Evolutionary conservation across 1,140 invertebrate species (phyloP), one percentile per base, ranked within the genome.

Genomic region (Glossosoma conforme): DNA sequence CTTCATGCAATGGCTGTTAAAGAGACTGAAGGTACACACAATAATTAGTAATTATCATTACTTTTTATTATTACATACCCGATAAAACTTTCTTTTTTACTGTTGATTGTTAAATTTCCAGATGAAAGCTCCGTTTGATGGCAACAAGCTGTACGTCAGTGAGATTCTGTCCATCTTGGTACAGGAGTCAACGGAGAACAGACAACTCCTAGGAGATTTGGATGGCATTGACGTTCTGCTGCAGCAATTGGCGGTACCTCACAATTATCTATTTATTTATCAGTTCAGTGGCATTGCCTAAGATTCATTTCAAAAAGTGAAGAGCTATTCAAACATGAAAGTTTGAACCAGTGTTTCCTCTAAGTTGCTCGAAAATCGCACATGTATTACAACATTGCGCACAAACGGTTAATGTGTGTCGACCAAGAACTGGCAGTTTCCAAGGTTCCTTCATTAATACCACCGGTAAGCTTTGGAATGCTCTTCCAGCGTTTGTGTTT

Each of bases 141-240:
- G 80, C 0, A 99, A 98, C 64, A 98, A 98, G 75, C 73, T 98
- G 19, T 99, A 98, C 73, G 85, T 86, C 10, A 95, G 89, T 70
- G 97, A 99, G 81, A 88, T 99, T 40, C 70, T 99, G 11, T 93
- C 95, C 18, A 98, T 98, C 68, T 70, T 99, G 8, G 71, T 99
- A 18, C 97, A 99, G 77, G 86, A 88, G 49, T 87, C 86, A 58
- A 82, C 85, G 57, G 88, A 89, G 60, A 93, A 92, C 63, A 79
- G 89, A 55, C 77, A 87, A 53, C 67, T 91, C 35, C 72, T 97
- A 4, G 96, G 95, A 21, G 89, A 94, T 60, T 62, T 93, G 14
- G 95, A 98, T 70, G 96, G 96, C 4, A 97, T 99, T 64, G 97
- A 99, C 77, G 87, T 96, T 19, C 69, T 99, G 18, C 72, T 99